These are phyloP conservation scores for Columbina picui DNA, from an alignment of 2,113 vertebrate genomes.

Conservation along the genomic window DNA sequence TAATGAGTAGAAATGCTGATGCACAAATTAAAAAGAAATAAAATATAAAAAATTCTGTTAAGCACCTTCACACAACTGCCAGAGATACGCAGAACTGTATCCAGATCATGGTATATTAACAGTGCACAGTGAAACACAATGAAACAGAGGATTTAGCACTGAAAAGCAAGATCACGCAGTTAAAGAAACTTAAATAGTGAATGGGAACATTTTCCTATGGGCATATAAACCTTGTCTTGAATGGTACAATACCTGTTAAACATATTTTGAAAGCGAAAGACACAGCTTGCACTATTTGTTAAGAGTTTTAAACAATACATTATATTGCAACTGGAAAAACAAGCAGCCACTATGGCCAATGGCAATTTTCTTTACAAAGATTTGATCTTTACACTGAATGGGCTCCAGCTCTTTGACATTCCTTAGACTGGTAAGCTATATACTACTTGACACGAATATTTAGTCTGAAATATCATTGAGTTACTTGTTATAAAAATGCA, in stretches of 20 bases:
- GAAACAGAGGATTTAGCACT: background rate
- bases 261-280: background rate
- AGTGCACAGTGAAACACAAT: background rate
- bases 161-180: background rate
- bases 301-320: background rate
- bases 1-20: background rate
- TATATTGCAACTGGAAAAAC: background rate
- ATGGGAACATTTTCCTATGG: background rate
- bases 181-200: background rate
- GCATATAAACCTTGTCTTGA: background rate
- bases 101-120: background rate
- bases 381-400: background rate
- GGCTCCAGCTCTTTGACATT: background rate
- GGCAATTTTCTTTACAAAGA: background rate
- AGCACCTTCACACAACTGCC: background rate
- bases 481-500: background rate
- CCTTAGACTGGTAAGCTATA: background rate
- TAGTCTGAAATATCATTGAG: background rate
- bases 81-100: background rate
- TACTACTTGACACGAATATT: background rate
- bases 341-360: background rate
- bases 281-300: background rate
- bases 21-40: background rate
- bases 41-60: background rate
- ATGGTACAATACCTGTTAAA: background rate